phyloP scores from a whole-genome alignment of 2,888 invertebrate species.

The Harmothoe impar region DNA sequence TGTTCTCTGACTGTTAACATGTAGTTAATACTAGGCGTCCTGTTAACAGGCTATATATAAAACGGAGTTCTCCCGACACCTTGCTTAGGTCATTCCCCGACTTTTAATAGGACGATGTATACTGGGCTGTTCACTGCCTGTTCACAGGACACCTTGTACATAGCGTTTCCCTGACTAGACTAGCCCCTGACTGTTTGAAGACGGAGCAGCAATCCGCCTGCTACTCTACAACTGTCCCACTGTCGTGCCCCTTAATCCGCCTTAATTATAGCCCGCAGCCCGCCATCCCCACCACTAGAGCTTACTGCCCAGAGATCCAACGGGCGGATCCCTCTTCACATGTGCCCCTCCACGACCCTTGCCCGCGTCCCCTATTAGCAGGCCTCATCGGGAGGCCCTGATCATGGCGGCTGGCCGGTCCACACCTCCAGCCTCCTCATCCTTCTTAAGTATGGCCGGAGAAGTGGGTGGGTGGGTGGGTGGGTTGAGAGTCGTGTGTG shows the following conservation, averaged over 20 bases:
- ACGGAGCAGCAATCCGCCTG: too few relatives aligned
- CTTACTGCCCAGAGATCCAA: constrained; percentile 14
- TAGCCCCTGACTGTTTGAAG: too few relatives aligned
- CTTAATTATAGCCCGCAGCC: background rate
- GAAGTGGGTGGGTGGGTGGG: background rate
- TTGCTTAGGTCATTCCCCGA: too few relatives aligned
- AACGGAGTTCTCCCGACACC: too few relatives aligned
- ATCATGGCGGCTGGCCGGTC: background rate
- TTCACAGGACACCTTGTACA: too few relatives aligned
- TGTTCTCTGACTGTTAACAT: too few relatives aligned
- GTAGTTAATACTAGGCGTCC: too few relatives aligned
- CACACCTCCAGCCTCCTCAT: background rate
- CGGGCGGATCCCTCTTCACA: background rate
- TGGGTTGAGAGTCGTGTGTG: background rate
- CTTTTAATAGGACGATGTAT: too few relatives aligned
- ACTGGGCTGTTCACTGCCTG: too few relatives aligned
- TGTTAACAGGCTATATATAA: too few relatives aligned
- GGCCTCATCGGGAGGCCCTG: constrained; percentile 3
- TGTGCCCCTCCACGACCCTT: background rate
- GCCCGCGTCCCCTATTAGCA: background rate
- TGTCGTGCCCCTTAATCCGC: background rate
- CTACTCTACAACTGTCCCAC: background rate
- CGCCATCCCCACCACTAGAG: background rate
- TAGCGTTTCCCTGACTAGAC: too few relatives aligned
- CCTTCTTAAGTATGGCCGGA: background rate